Evolutionary conservation across 2,797 vertebrate species (phyloP).

Genomic region (Petrocephalus schoutedeni): DNA sequence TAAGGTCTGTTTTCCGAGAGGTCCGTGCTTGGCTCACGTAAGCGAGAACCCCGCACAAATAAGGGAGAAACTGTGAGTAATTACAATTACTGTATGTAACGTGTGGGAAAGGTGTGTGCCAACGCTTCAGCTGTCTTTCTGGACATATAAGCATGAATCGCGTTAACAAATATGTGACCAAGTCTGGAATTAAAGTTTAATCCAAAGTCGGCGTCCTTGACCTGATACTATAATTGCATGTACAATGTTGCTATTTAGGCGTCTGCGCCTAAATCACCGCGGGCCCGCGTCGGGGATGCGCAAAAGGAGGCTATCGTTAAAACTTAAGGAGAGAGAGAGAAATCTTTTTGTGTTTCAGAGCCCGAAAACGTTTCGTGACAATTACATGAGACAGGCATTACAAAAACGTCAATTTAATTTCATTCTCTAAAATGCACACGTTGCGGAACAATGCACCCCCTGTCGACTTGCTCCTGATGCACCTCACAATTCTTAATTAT

Average conservation of each 20-base stretch:
- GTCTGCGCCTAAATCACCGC: background rate
- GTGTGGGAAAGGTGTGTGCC: background rate
- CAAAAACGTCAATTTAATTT: slow-evolving; percentile 32
- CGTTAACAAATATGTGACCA: background rate
- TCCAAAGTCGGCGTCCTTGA: background rate
- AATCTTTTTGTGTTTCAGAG: slow-evolving; percentile 18
- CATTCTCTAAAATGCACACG: slow-evolving; percentile 20
- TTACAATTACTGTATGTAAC: slow-evolving; percentile 5
- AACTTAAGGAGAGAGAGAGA: background rate
- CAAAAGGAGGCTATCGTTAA: slow-evolving; percentile 9
- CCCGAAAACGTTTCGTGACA: slow-evolving; percentile 14
- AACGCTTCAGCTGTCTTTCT: background rate
- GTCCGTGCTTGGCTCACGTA: slow-evolving; percentile 65
- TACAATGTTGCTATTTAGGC: background rate
- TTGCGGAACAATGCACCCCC: slow-evolving; percentile 24
- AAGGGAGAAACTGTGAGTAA: background rate
- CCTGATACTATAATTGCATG: background rate
- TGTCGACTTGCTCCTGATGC: slow-evolving; percentile 11
- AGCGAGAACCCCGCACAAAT: slow-evolving; percentile 48
- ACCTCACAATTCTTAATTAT: slow-evolving; percentile 22
- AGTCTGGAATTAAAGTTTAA: slow-evolving; percentile 7
- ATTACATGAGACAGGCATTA: slow-evolving; percentile 27
- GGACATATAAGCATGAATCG: background rate
- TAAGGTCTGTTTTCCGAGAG: slow-evolving; percentile 68
- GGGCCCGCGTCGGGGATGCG: background rate